Conservation (phyloP, 2,888 invertebrate species). For the Escarpia spicata region DNA sequence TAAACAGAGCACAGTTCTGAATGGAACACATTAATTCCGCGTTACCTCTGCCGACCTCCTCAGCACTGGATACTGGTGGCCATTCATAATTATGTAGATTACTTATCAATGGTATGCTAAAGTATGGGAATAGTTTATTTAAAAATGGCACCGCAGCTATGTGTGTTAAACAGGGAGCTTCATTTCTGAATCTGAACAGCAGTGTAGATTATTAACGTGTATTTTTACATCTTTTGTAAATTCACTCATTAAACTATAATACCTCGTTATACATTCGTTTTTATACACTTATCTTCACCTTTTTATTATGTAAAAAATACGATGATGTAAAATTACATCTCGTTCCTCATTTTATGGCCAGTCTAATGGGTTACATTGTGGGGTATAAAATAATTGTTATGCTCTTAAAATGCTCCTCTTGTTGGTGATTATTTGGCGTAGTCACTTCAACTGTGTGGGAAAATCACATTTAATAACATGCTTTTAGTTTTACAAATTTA, state of each 20-base stretch:
- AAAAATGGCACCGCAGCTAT: not conserved
- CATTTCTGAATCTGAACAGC: not conserved
- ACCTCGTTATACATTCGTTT: not conserved
- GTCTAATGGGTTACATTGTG: not conserved
- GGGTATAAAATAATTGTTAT: not conserved
- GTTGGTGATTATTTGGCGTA: too few species aligned
- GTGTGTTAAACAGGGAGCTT: not conserved
- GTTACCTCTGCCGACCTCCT: not conserved
- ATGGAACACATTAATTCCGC: not conserved
- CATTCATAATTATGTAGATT: not conserved
- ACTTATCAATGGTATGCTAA: not conserved
- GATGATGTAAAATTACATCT: not conserved
- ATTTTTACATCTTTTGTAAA: not conserved
- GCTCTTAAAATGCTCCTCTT: not conserved
- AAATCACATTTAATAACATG: not conserved
- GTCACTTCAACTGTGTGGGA: not conserved
- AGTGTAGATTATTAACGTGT: not conserved
- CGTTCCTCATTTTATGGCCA: too few species aligned
- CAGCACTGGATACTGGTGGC: not conserved
- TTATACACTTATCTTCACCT: not conserved
- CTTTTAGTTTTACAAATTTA: not conserved
- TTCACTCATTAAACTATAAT: not conserved
- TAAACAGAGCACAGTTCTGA: not conserved
- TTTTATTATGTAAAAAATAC: not conserved
- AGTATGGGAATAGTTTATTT: not conserved